A percentile compares a stretch with the other conserved stretches of the same genome.
Evolutionary conservation across 2,797 vertebrate genomes (phyloP).

Genomic region (Chelidonichthys spinosus): DNA sequence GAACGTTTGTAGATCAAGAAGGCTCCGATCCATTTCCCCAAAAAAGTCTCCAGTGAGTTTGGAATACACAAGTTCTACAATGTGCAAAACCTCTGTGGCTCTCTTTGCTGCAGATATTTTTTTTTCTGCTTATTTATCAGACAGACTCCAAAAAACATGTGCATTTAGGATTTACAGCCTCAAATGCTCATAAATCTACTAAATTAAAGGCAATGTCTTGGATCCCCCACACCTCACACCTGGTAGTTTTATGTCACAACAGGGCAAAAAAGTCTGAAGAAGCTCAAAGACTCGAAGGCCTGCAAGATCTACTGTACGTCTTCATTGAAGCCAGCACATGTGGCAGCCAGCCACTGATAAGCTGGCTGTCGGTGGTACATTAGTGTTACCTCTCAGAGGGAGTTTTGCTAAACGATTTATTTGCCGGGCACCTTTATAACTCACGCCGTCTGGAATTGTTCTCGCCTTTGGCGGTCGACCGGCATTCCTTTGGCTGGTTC

Average conservation of each 20-base stretch:
- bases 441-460: not conserved
- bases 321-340: not conserved
- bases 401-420: not conserved
- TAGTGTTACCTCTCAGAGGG: not conserved
- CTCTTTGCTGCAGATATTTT: not conserved
- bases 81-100: not conserved
- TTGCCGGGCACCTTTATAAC: not conserved
- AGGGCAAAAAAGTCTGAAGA: not conserved
- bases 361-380: not conserved
- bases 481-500: not conserved
- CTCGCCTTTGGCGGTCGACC: not conserved
- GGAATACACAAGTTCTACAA: constrained; percentile 4
- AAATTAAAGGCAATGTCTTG: not conserved
- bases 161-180: not conserved
- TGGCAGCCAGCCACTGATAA: constrained; percentile 4
- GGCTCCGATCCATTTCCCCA: constrained; percentile 39
- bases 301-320: not conserved
- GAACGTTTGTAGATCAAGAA: constrained; percentile 23
- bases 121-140: not conserved
- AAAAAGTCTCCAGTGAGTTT: constrained; percentile 39
- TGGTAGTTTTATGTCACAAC: not conserved
- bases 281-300: not conserved
- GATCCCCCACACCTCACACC: too few species aligned
- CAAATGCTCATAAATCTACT: not conserved
- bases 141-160: not conserved